Evolutionary conservation across 2,888 invertebrate genomes (phyloP), one percentile per base, ranked within the genome.

Genomic region (Limnephilus lunatus): DNA sequence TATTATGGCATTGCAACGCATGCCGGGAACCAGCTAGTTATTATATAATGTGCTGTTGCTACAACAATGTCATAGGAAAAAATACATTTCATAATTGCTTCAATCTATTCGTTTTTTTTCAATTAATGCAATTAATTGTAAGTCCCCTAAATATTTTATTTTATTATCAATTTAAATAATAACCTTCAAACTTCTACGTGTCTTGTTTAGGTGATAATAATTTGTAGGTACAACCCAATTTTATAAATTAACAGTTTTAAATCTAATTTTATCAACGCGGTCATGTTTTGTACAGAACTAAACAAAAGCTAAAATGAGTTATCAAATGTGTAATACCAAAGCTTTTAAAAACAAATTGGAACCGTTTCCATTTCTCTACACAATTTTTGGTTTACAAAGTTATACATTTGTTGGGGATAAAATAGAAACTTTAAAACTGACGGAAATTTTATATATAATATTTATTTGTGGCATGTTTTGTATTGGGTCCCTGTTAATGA

Each of bases 321-420:
- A 83, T 35, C 5, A 32, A 32, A 31, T 83, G 32, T 32, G 19
- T 15, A 30, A 82, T 82, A 14, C 82, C 0, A 19, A 31, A 35
- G 19, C 25, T 35, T 83, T 83, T 83, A 83, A 19, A 83, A 83
- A 83, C 2, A 83, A 32, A 83, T 31, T 83, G 32, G 82, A 83
- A 83, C 82, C 82, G 82, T 32, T 83, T 32, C 31, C 31, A 32
- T 31, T 30, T 19, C 15, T 83, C 31, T 83, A 83, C 82, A 7
- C 82, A 31, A 14, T 31, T 19, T 83, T 83, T 14, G 82, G 82
- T 31, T 83, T 83, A 31, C 12, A 83, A 19, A 32, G 32, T 83
- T 83, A 15, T 35, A 83, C 32, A 83, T 35, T 83, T 14, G 25
- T 12, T 83, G 82, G 82, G 25, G 32, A 83, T 15, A 32, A 83